phyloP scores from a whole-genome alignment of 2,797 vertebrate species.

The Avahi laniger region DNA sequence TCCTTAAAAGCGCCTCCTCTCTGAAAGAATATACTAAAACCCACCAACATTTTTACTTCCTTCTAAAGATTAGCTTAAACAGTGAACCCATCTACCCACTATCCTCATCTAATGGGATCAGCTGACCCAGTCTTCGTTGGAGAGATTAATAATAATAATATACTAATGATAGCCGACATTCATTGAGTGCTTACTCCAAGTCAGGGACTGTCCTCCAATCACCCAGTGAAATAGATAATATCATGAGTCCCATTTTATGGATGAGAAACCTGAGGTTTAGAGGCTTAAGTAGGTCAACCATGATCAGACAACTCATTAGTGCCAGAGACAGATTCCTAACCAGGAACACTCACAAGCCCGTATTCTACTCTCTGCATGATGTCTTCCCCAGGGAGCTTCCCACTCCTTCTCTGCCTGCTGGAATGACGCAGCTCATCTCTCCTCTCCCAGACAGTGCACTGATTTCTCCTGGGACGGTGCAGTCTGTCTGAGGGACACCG shows the following conservation, averaged over 20 bases:
- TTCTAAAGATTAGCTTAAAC: not conserved
- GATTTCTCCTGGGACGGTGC: not conserved
- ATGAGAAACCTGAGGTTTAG: not conserved
- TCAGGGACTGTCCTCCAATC: not conserved
- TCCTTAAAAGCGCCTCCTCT: not conserved
- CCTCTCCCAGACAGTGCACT: not conserved
- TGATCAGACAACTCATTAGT: not conserved
- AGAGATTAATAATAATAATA: not conserved
- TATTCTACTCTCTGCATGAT: fast-evolving
- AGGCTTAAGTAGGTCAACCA: not conserved
- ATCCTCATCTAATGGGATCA: not conserved
- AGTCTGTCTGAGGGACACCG: not conserved
- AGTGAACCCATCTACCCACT: not conserved
- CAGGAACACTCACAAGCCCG: not conserved
- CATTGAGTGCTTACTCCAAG: not conserved
- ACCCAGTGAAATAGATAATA: not conserved
- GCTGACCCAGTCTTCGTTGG: not conserved
- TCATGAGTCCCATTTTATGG: not conserved
- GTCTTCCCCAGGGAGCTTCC: not conserved
- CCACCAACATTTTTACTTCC: not conserved
- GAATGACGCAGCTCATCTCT: not conserved
- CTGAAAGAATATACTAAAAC: not conserved
- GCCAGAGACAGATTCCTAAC: not conserved
- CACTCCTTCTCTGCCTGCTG: not conserved
- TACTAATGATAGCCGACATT: not conserved